Percentiles rank a stretch among this genome's conserved stretches.
These are phyloP conservation scores for Dicrurus megarhynchus DNA, from an alignment of 2,113 vertebrate species.

Conservation along the genomic window DNA sequence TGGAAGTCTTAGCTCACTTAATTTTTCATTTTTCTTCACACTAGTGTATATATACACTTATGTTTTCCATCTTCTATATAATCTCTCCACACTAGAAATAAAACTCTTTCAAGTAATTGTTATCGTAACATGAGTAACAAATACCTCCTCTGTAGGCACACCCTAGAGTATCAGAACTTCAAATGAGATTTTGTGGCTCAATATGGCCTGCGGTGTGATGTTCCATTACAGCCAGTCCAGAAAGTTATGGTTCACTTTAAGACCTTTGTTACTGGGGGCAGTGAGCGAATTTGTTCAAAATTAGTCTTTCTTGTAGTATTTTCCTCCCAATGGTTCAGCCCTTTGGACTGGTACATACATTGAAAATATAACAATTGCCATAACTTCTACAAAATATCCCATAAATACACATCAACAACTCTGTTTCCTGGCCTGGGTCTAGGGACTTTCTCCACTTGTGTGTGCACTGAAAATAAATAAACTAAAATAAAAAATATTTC, in stretches of 20 bases:
- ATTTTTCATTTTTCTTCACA: not conserved
- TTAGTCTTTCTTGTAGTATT: not conserved
- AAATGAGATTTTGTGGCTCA: conserved; percentile 48
- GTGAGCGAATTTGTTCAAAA: conserved; percentile 1
- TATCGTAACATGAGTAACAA: conserved; percentile 60
- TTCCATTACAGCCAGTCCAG: conserved; percentile 41
- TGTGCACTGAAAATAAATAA: not conserved
- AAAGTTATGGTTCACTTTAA: conserved; percentile 56
- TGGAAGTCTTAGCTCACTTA: not conserved
- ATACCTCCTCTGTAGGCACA: conserved; percentile 34
- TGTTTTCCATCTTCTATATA: not conserved
- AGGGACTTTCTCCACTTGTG: not conserved
- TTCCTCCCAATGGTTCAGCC: not conserved
- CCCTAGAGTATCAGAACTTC: conserved; percentile 55
- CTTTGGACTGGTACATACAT: not conserved
- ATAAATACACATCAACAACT: not conserved
- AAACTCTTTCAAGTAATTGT: conserved; percentile 35
- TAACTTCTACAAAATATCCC: not conserved
- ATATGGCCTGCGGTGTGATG: not conserved
- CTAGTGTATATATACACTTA: not conserved
- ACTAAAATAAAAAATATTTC: not conserved
- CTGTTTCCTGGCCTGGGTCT: not conserved
- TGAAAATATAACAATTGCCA: not conserved
- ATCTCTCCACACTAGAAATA: conserved; percentile 9
- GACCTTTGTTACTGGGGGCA: conserved; percentile 21